A percentile compares a stretch with the other conserved stretches of the same genome.
Conservation (phyloP, 92 coral and sea anemone genomes). For the Scolanthus callimorphus region DNA sequence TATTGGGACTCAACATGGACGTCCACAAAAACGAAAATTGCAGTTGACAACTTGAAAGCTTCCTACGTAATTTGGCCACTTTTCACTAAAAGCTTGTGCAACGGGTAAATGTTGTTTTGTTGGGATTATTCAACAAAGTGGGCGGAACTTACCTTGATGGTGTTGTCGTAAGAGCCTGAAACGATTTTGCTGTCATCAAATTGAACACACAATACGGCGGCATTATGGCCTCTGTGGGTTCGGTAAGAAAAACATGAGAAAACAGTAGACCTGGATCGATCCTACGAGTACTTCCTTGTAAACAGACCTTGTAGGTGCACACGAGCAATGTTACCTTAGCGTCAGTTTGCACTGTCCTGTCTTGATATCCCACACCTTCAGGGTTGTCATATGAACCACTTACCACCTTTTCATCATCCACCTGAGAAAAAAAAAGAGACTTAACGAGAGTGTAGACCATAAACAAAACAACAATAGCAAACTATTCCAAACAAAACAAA, state of each 20-base stretch:
- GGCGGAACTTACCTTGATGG: slow-evolving; percentile 98
- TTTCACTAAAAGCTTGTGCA: no score
- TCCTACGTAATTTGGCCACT: no score
- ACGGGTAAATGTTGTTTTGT: no score
- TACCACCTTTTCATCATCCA: slow-evolving; percentile 88
- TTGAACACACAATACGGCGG: slow-evolving; percentile 98
- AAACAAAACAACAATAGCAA: no score
- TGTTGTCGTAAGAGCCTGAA: slow-evolving; percentile 98
- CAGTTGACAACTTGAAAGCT: no score
- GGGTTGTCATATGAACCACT: slow-evolving; percentile 98
- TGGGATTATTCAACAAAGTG: no score
- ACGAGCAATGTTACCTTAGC: slow-evolving; percentile 53
- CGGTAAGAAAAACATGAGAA: background rate
- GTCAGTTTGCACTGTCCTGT: slow-evolving; percentile 91
- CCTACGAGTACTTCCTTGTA: background rate
- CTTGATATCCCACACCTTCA: slow-evolving; percentile 97
- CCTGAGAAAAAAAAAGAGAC: slow-evolving; percentile 24
- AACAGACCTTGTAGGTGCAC: no score
- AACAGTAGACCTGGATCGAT: background rate
- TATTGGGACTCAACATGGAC: no score
- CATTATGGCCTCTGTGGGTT: slow-evolving; percentile 87
- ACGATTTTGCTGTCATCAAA: slow-evolving; percentile 97
- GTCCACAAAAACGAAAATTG: no score
- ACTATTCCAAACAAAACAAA: no score
- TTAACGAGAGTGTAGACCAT: no score